These are phyloP conservation scores for Phallusia fumigata DNA, from an alignment of 23 tunicate species.

Conservation along the genomic window DNA sequence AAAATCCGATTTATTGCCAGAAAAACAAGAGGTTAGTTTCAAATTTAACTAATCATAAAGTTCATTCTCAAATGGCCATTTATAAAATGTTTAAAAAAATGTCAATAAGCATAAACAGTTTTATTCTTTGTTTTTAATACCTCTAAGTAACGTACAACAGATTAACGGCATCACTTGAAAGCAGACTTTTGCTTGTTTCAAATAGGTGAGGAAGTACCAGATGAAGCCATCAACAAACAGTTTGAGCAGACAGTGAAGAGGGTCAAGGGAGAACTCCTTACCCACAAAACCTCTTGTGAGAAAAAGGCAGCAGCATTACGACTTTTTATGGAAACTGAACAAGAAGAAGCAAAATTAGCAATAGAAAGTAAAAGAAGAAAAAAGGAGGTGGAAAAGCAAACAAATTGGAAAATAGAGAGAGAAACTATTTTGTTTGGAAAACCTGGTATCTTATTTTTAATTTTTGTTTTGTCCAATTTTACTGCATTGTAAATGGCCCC, in stretches of 20 bases:
- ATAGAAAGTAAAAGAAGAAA: conserved; percentile 21
- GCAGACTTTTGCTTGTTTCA: neutral
- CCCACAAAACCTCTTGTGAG: conserved; percentile 2
- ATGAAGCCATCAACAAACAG: conserved; percentile 2
- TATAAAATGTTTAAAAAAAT: no score
- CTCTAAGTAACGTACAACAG: no score
- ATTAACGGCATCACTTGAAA: no score
- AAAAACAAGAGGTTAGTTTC: conserved; percentile 32
- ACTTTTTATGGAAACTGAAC: conserved; percentile 49
- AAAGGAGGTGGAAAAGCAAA: conserved; percentile 12
- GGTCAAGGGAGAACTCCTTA: neutral
- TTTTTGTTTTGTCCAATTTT: neutral
- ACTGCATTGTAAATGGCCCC: neutral
- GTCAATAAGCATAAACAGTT: no score
- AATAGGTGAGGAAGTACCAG: conserved; percentile 32
- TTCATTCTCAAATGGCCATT: no score
- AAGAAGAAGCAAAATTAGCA: conserved; percentile 32
- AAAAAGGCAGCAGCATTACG: conserved; percentile 45
- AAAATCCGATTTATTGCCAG: conserved; percentile 37
- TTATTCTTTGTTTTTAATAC: no score
- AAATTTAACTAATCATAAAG: no score
- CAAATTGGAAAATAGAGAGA: conserved; percentile 42
- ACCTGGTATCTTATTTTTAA: neutral
- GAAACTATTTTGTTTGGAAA: conserved; percentile 52
- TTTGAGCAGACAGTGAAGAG: conserved; percentile 11